Base-by-base conservation (phyloP, 2,888 invertebrate species). In the Torymus auratus region DNA sequence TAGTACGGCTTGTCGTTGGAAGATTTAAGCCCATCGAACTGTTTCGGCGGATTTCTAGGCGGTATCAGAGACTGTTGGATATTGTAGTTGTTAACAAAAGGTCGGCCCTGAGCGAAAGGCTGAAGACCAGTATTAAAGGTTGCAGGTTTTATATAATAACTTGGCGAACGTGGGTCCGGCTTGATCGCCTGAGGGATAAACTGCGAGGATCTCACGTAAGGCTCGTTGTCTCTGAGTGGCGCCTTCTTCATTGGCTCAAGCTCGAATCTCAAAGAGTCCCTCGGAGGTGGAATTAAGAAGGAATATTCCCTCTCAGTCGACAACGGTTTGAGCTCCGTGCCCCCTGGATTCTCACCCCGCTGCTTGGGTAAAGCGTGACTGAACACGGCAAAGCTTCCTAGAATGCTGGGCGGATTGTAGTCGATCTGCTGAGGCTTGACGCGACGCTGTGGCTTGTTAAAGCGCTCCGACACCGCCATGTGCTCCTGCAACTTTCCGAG, bases 361-460 rank as follows among this genome's bases (percentile, higher is more conserved):
- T 75, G 92, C 92, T 88, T 93, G 93, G 13, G 93, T 90, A 41
- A 92, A 91, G 68, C 93, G 93, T 62, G 74, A n/a, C 93, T 93
- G 84, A 93, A 94, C 15, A 92, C 92, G 84, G 93, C 93, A 87
- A 94, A 94, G 77, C 94, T 92, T 83, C 94, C 94, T 1, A 80
- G 55, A 17, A 80, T 67, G 90, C 86, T 88, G 1, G 87, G 86
- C 13, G 88, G 88, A 62, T 28, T 86, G 81, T 85, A 88, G 7
- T 88, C 88, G 28, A 64, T 86, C 85, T 64, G 84, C 69, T 56
- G 84, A 5, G 68, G 87, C 78, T 87, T 88, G 55, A 81, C 81
- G 81, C 85, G 86, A 3, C 86, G 85, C 62, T 83, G 86, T 1
- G 85, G 82, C 28, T 88, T 87, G 41, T 41, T 41, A 11, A 86